These are phyloP conservation scores for Margarornis squamiger DNA, from an alignment of 2,797 vertebrate genomes.

Conservation along the genomic window DNA sequence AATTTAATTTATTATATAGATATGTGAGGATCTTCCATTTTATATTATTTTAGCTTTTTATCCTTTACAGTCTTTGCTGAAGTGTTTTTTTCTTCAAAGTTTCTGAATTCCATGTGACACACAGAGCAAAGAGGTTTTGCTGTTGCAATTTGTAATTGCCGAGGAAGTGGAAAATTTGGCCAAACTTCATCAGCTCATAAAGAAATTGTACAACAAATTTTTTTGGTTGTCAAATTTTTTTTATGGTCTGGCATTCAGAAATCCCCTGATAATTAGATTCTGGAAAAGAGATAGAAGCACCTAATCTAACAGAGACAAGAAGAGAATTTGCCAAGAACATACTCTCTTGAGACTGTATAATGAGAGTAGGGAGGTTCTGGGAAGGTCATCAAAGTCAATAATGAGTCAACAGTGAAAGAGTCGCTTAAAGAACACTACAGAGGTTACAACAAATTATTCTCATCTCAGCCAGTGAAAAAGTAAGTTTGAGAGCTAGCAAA, in stretches of 20 bases:
- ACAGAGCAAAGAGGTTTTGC: not conserved
- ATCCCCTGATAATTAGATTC: not conserved
- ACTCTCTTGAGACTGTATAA: not conserved
- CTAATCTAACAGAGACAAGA: not conserved
- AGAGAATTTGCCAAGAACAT: not conserved
- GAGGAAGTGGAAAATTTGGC: not conserved
- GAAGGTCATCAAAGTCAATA: not conserved
- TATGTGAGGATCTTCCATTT: not conserved
- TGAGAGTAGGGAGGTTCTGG: not conserved
- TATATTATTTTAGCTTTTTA: not conserved
- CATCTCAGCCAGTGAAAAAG: not conserved
- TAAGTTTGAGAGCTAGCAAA: not conserved
- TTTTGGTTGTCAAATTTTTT: not conserved
- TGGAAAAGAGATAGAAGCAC: not conserved
- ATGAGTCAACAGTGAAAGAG: not conserved
- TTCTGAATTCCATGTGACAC: not conserved
- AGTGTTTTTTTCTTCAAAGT: not conserved
- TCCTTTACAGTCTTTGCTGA: not conserved
- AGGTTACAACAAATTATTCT: not conserved
- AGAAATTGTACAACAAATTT: not conserved
- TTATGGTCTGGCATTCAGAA: not conserved
- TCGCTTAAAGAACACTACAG: not conserved
- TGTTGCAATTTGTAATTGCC: not conserved
- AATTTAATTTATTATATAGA: not conserved
- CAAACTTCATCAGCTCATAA: not conserved